Evolutionary conservation across 2,113 vertebrate genomes (phyloP), one percentile per base, ranked within the genome.

Genomic region (Halcyon malimbica): DNA sequence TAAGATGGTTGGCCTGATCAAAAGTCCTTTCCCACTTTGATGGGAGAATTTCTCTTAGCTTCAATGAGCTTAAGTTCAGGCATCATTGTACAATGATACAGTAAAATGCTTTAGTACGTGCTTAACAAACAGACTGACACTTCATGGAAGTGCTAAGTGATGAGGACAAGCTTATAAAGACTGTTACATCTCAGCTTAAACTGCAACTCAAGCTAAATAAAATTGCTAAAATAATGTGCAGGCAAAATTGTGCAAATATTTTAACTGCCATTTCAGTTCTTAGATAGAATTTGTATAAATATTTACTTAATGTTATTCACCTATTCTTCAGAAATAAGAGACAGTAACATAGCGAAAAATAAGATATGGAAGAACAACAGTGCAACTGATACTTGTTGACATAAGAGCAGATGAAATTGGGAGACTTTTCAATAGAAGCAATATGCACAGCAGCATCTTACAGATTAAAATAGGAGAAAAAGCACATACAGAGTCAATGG

Each of bases 151-250:
- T 5, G 31, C 54, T 59, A 50, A 26, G 44, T 16, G 21, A 39
- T 17, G 41, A 89, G 48, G 31, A 28, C 53, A 71, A 35, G 41
- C 59, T 82, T 86, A 51, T 31, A 56, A 50, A 75, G 16, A 13
- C 13, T 35, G 10, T 7, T 42, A 31, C 23, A 48, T 8, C 50
- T 80, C 28, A 2, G 50, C 13, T 25, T 54, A 54, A 73, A 81
- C 9, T 9, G 7, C 11, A 82, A 12, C 11, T 77, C 48, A 11
- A 63, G 23, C 8, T 77, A 18, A 60, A 63, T 16, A n/a, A 75
- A 63, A 35, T 39, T 6, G 9, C 25, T 29, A 6, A 62, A 93
- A 59, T 26, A 76, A 37, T 0, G 0, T 33, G 11, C 15, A 2
- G 2, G 28, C 6, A 90, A 65, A 83, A 67, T 0, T 14, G 15